These are phyloP conservation scores for Lipophrys pholis DNA, from an alignment of 2,113 vertebrate species.

Conservation along the genomic window DNA sequence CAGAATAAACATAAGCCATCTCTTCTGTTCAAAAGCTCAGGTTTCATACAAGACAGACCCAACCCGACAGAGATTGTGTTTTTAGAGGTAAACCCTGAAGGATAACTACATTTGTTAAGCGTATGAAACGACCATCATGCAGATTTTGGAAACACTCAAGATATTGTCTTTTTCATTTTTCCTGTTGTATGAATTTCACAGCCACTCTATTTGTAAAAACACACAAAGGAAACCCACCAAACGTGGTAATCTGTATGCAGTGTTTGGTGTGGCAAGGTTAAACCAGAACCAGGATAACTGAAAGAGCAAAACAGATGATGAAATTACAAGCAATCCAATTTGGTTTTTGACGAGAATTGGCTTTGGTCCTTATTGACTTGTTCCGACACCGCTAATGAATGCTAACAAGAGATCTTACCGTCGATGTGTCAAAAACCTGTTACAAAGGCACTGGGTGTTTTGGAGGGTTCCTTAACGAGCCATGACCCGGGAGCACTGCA, in stretches of 20 bases:
- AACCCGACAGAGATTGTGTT: too few relatives aligned
- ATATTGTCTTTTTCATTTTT: too few relatives aligned
- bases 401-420: constrained; percentile 41
- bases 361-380: constrained; percentile 34
- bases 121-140: too few relatives aligned
- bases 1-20: too few relatives aligned
- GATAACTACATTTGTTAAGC: too few relatives aligned
- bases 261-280: constrained; percentile 44
- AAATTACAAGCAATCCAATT: constrained; percentile 61
- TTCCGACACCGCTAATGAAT: constrained; percentile 40
- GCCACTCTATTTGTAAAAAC: neutral
- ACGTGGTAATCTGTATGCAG: constrained; percentile 36
- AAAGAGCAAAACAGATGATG: constrained; percentile 44
- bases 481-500: neutral
- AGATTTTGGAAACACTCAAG: too few relatives aligned
- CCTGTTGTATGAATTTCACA: too few relatives aligned
- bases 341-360: constrained; percentile 36
- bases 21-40: too few relatives aligned
- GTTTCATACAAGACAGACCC: too few relatives aligned
- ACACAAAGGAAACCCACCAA: neutral
- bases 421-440: constrained; percentile 17
- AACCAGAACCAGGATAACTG: constrained; percentile 28
- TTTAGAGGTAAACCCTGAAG: too few relatives aligned
- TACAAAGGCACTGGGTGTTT: constrained; percentile 5
- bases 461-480: constrained; percentile 10